Percentiles rank a stretch among this genome's conserved stretches.
phyloP scores from a whole-genome alignment of 2,113 vertebrate genomes.

The Coptodon rendalli region DNA sequence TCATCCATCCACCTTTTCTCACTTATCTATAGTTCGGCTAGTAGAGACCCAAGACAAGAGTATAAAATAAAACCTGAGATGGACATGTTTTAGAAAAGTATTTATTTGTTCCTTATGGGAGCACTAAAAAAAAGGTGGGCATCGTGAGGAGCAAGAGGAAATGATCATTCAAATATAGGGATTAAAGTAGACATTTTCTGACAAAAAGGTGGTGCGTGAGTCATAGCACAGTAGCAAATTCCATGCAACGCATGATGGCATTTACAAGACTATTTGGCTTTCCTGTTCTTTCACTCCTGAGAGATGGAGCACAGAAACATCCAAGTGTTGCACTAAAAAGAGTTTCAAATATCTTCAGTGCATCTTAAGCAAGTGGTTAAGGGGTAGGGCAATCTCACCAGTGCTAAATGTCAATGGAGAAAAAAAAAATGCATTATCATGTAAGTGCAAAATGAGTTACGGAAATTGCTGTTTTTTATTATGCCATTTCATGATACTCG shows the following conservation, averaged over 20 bases:
- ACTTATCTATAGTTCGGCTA: neutral
- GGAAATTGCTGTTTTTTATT: neutral
- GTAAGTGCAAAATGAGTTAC: neutral
- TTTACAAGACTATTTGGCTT: neutral
- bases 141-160: neutral
- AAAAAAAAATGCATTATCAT: neutral
- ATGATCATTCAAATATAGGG: neutral
- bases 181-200: neutral
- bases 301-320: neutral
- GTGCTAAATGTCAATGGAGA: neutral
- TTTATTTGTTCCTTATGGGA: neutral
- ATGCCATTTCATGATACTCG: neutral
- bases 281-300: neutral
- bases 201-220: neutral
- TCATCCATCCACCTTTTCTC: neutral
- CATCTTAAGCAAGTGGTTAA: neutral
- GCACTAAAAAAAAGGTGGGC: neutral
- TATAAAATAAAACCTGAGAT: neutral
- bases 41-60: neutral
- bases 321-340: neutral
- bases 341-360: neutral
- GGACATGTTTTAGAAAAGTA: neutral
- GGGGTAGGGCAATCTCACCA: neutral
- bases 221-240: neutral
- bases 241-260: neutral